Conservation (phyloP, 2,113 vertebrate species). For the Rattus norvegicus region DNA sequence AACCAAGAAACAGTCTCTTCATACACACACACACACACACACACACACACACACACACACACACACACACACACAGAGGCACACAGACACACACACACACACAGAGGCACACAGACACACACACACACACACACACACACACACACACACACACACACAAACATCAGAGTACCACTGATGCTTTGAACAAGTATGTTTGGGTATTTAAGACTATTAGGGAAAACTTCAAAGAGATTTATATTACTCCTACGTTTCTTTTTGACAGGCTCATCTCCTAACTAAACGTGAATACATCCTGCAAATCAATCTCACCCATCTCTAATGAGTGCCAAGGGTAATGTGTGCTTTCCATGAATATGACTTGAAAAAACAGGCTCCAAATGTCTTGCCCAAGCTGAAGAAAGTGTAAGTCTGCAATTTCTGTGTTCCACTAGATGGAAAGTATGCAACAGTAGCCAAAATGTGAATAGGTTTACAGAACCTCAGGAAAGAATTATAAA, state of each 20-base stretch:
- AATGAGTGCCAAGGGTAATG: background rate
- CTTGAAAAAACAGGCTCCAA: background rate
- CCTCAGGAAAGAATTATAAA: background rate
- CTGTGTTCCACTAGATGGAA: conserved; percentile 71
- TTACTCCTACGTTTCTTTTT: background rate
- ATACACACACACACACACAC: too few relatives aligned
- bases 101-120: too few relatives aligned
- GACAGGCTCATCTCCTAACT: background rate
- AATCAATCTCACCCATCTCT: background rate
- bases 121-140: too few relatives aligned
- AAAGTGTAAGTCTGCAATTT: conserved; percentile 58
- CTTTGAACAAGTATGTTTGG: background rate
- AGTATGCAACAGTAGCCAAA: conserved; percentile 64
- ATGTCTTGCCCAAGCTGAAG: background rate
- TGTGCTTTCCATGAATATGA: conserved; percentile 2
- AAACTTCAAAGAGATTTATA: background rate
- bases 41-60: too few relatives aligned
- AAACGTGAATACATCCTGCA: background rate
- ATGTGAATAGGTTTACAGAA: background rate
- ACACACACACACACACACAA: too few relatives aligned
- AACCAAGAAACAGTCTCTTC: background rate
- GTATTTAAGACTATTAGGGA: background rate
- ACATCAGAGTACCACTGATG: background rate
- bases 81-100: too few relatives aligned
- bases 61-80: too few relatives aligned